Conservation (phyloP, 2,888 invertebrate species). For the Metopia argyrocephala region DNA sequence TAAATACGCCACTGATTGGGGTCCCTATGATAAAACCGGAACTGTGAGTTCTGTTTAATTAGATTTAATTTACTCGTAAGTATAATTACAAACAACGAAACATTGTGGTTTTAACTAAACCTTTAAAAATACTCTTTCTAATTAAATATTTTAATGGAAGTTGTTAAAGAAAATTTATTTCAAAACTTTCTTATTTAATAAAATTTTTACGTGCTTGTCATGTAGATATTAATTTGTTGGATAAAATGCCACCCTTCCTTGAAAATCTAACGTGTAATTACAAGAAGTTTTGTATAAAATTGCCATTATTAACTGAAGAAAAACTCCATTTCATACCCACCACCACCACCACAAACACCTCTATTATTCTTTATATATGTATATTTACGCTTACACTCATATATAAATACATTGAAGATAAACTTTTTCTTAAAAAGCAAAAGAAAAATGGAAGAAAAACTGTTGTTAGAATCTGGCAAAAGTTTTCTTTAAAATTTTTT, state of each 20-base stretch:
- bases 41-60: no score
- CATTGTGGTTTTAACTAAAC: no score
- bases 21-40: no score
- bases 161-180: neutral
- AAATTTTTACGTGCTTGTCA: neutral
- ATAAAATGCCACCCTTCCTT: neutral
- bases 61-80: no score
- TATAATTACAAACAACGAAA: no score
- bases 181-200: no score
- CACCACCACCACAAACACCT: neutral
- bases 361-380: neutral
- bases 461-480: neutral
- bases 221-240: neutral
- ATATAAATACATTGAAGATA: neutral
- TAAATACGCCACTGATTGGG: no score
- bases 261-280: slow-evolving; percentile 8
- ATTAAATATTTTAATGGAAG: neutral
- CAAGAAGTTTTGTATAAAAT: slow-evolving; percentile 22
- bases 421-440: neutral
- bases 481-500: neutral
- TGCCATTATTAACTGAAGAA: slow-evolving; percentile 17
- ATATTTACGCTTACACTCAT: no score
- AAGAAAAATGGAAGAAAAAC: neutral
- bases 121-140: no score
- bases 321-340: neutral